Base-by-base conservation (phyloP, 1,140 invertebrate genomes). In the Atopsyche davidsoni region DNA sequence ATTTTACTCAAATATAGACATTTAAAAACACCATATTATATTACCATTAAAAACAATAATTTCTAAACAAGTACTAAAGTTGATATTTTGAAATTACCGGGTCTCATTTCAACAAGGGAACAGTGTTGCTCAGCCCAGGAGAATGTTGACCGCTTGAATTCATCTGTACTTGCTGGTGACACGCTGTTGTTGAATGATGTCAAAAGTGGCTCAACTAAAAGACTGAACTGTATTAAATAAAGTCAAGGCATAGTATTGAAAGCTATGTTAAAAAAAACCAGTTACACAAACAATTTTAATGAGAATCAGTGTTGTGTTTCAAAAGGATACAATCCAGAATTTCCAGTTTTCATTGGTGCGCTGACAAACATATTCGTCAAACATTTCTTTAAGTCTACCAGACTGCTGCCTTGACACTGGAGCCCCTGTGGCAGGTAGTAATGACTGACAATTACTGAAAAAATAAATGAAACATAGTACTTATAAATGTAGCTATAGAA, bases 61-160 rank as follows among this genome's bases (percentile, higher is more conserved):
- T n/a, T n/a, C n/a, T n/a, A n/a, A n/a, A n/a, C n/a, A n/a, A n/a
- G n/a, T n/a, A n/a, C n/a, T n/a, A n/a, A 40, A 9, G 4, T 9
- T n/a, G 3, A 16, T 3, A 50, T 31, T 51, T 16, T 16, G 10
- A 35, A 62, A 59, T 69, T 78, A 95, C 92, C 87, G 69, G 91
- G 91, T 64, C 94, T 81, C 64, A 98, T 84, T 74, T 92, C 83
- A 53, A 89, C 83, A 48, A 98, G 79, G 9, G 92, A 93, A 72
- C 94, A 97, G 70, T 95, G 89, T 64, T 97, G 92, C 65, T 97
- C 93, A 23, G 95, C 82, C 95, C 95, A 98, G 22, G 87, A 76
- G 58, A 93, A 77, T 47, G 90, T 91, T 50, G 91, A 93, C 54
- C 89, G 82, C 69, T 89, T 92, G 51, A 98, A 75, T 72, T 98